phyloP scores from a whole-genome alignment of 2,797 vertebrate genomes.

The Sebastes diploproa region DNA sequence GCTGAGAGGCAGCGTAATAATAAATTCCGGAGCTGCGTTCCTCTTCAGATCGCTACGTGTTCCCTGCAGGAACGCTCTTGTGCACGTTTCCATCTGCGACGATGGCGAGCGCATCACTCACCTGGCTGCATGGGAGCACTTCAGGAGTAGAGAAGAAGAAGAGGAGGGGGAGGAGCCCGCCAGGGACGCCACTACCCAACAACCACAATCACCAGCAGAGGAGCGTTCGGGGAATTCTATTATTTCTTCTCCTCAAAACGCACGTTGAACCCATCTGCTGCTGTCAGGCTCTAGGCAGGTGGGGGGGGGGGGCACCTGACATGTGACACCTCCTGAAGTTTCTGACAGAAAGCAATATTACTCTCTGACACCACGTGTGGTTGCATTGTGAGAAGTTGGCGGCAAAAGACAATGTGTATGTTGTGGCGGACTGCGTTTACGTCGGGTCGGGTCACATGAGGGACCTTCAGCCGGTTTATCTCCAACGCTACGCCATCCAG shows the following conservation, averaged over 20 bases:
- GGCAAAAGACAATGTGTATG: too few relatives aligned
- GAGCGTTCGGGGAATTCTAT: conserved; percentile 1
- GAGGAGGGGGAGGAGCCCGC: background rate
- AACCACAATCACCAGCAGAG: conserved; percentile 17
- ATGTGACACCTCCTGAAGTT: background rate
- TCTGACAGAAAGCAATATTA: background rate
- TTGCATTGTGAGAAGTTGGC: background rate
- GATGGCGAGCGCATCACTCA: conserved; percentile 31
- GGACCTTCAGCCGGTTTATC: background rate
- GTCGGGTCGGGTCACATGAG: conserved; percentile 8
- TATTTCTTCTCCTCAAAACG: conserved; percentile 2
- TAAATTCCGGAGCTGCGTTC: background rate
- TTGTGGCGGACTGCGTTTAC: background rate
- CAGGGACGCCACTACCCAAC: conserved; percentile 1
- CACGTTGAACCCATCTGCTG: conserved; percentile 36
- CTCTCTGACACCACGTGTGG: background rate
- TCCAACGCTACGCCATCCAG: background rate
- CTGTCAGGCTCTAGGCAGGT: background rate
- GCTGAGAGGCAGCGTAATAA: background rate
- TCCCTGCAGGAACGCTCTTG: conserved; percentile 10
- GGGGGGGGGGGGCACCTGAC: background rate
- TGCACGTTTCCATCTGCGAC: conserved; percentile 35
- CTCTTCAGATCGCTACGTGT: background rate
- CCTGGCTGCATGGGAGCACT: conserved; percentile 29
- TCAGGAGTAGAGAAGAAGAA: background rate